Evolutionary conservation across 1,140 invertebrate genomes (phyloP).

Genomic region (Caenorhabditis inopinata): DNA sequence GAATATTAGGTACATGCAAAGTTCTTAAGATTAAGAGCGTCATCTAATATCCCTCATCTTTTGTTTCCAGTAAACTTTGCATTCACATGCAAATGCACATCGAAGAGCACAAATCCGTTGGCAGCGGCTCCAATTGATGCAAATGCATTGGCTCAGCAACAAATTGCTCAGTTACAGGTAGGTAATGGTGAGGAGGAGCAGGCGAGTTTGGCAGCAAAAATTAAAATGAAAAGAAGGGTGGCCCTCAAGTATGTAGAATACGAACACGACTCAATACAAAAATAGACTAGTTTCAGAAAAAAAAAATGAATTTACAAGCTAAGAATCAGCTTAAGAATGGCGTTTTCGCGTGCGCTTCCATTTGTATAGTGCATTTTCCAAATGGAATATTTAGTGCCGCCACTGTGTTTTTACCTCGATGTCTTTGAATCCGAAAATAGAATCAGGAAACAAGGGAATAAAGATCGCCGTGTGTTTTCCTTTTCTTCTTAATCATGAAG

Average conservation of each 20-base stretch:
- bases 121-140: conserved; percentile 34
- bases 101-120: conserved; percentile 36
- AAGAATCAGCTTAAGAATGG: neutral
- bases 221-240: neutral
- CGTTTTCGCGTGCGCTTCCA: too few relatives aligned
- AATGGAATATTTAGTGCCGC: conserved; percentile 16
- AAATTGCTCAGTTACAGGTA: conserved; percentile 44
- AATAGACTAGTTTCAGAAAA: neutral
- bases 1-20: neutral
- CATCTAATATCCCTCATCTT: too few relatives aligned
- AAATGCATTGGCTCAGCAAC: conserved; percentile 42
- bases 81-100: conserved; percentile 41
- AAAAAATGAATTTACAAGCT: neutral
- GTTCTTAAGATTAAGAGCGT: too few relatives aligned
- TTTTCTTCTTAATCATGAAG: neutral
- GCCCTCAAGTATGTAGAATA: too few relatives aligned
- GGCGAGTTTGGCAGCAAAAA: neutral
- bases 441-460: neutral
- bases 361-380: neutral
- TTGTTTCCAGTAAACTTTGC: conserved; percentile 37
- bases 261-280: neutral
- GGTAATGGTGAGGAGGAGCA: too few relatives aligned
- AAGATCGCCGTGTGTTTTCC: too few relatives aligned
- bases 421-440: neutral
- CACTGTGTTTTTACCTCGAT: neutral